Percentiles rank a stretch among this genome's conserved stretches.
Evolutionary conservation across 53 echinoderm and acorn worm genomes (phyloP).

Genomic region (Echinarachnius parma): DNA sequence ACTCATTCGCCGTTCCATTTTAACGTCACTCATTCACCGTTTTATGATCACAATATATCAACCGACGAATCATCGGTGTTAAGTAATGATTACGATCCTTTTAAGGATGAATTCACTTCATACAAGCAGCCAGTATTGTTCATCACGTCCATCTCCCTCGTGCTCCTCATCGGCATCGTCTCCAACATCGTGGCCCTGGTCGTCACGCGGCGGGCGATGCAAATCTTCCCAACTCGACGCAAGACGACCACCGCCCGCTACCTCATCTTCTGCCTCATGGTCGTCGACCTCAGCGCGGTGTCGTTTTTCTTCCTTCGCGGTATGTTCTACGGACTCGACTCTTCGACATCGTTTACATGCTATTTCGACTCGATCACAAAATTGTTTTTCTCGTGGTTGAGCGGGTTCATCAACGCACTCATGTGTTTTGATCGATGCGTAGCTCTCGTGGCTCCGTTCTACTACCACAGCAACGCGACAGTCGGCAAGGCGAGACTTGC

Average conservation of each 20-base stretch:
- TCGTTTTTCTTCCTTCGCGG: conserved; percentile 58
- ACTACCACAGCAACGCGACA: conserved; percentile 58
- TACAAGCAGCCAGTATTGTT: too few species aligned
- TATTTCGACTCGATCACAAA: conserved; percentile 49
- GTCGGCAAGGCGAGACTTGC: conserved; percentile 44
- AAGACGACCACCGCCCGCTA: conserved; percentile 31
- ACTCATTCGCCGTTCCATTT: too few species aligned
- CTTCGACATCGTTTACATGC: conserved; percentile 24
- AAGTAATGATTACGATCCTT: too few species aligned
- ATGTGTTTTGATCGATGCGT: conserved; percentile 57
- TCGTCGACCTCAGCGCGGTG: conserved; percentile 42
- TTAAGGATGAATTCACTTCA: too few species aligned
- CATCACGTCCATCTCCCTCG: conserved; percentile 4
- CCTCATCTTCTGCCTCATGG: conserved; percentile 41
- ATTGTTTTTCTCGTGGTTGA: conserved; percentile 60
- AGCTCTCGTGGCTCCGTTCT: conserved; percentile 55
- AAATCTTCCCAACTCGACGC: conserved; percentile 4
- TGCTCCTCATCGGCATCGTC: conserved; percentile 45
- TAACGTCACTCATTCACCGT: too few species aligned
- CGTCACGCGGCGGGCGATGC: conserved; percentile 28
- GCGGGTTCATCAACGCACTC: conserved; percentile 59
- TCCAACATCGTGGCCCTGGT: conserved; percentile 55
- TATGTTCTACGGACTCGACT: conserved; percentile 14
- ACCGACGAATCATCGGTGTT: too few species aligned
- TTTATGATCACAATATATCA: too few species aligned